phyloP scores from a whole-genome alignment of 1,140 invertebrate genomes.

The Papilio polyxenes region DNA sequence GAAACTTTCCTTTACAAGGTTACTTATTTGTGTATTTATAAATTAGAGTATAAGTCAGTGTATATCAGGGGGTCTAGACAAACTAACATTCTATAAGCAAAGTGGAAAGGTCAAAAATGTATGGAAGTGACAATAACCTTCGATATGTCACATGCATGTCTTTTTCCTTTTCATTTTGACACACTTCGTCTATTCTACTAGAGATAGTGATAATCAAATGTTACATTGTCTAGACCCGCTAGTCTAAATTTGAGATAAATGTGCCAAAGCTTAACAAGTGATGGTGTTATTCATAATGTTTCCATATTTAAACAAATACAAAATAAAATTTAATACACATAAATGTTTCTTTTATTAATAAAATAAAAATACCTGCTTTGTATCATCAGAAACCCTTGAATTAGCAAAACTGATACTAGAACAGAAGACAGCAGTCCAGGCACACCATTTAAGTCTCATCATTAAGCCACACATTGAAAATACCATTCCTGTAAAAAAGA shows the following conservation, averaged over 20 bases:
- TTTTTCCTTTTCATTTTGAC: no score
- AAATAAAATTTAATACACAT: not conserved
- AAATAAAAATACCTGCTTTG: conserved; percentile 10
- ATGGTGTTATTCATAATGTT: not conserved
- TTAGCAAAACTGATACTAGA: conserved; percentile 99
- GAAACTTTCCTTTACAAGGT: not conserved
- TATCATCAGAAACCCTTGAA: conserved; percentile 73
- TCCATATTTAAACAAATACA: not conserved
- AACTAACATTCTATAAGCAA: no score
- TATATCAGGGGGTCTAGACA: no score
- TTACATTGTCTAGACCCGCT: no score
- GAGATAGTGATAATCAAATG: no score
- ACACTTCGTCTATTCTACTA: no score
- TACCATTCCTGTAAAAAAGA: conserved; percentile 91
- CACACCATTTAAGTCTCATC: conserved; percentile 99
- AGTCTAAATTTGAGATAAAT: no score
- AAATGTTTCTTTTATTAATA: not conserved
- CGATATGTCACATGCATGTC: no score
- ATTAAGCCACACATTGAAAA: conserved; percentile 99
- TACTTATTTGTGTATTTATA: no score
- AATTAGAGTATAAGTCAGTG: no score
- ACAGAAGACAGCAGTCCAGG: conserved; percentile 99
- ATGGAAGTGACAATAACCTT: no score
- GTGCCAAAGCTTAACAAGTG: not conserved
- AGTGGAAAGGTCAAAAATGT: no score